Base-by-base conservation (phyloP, 2,888 invertebrate genomes). In the Drosophila cracens region DNA sequence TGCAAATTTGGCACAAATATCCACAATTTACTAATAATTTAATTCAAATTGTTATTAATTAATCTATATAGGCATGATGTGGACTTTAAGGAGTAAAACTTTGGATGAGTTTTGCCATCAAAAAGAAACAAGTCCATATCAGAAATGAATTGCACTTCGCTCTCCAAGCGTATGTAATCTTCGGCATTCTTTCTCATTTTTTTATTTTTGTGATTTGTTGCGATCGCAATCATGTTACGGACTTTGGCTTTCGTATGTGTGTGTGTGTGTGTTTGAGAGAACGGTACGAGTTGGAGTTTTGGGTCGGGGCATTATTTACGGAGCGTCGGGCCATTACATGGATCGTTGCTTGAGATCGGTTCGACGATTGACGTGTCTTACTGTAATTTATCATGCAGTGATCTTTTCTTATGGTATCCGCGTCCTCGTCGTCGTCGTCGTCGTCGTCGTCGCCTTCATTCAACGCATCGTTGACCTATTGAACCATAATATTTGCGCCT, bases 381-480 rank as follows among this genome's bases (percentile, higher is more conserved):
- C 90, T 84, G 90, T 89, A 84, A 90, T 87, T 90, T 84, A 89
- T 90, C 87, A 87, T 87, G 82, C 88, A 81, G 72, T 79, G 90
- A 83, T 87, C 87, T 81, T 62, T 75, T 73, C 80, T 66, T 74
- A 67, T 76, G 80, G 80, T 88, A 70, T 25, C 46, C 25, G 7
- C 25, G 8, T 46, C 46, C 46, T 7, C 46, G 21, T 46, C 21
- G 13, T 46, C 21, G 3, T 72, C 57, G 13, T 46, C 21, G 3
- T 72, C 57, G 4, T 34, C 60, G 49, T 70, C 51, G 46, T 62
- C 57, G 58, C 57, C 73, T 76, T 73, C 81, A 90, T 89, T 91
- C 92, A 91, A 92, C 91, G 91, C 91, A 91, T 92, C 91, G 92
- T 91, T 91, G 91, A 91, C 91, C 91, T 92, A 91, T 91, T 91